These are phyloP conservation scores for Corvus hawaiiensis DNA, from an alignment of 2,113 vertebrate genomes.

Conservation along the genomic window DNA sequence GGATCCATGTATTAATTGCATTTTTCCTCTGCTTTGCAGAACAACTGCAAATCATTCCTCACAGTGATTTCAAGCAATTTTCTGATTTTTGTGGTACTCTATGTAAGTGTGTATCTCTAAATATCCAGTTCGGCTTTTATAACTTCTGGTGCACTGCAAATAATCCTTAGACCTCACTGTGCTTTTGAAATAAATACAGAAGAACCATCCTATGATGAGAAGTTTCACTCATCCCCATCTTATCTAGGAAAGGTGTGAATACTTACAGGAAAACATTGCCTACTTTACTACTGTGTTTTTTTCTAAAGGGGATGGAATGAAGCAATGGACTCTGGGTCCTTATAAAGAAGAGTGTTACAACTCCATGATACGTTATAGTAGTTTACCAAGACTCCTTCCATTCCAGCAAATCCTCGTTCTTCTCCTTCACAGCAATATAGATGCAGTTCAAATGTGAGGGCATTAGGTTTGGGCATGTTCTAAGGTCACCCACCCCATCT, in stretches of 20 bases:
- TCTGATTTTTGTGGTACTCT: neutral
- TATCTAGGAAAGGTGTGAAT: neutral
- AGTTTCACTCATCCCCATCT: neutral
- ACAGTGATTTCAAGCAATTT: neutral
- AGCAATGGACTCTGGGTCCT: neutral
- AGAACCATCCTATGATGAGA: neutral
- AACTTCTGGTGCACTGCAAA: neutral
- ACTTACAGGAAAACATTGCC: neutral
- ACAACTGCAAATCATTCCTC: neutral
- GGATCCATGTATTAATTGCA: neutral
- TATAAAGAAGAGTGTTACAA: neutral
- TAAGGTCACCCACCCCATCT: neutral
- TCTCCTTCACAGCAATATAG: neutral
- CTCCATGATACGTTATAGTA: fast-evolving
- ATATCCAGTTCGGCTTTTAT: neutral
- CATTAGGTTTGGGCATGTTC: neutral
- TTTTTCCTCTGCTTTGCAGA: neutral
- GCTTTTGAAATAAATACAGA: neutral
- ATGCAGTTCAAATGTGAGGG: neutral
- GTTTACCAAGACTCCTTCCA: neutral
- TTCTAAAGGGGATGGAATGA: neutral
- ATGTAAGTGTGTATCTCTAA: neutral
- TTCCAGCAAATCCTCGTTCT: neutral
- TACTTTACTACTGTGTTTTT: neutral
- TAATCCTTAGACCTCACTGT: neutral